Evolutionary conservation across 2,113 vertebrate species (phyloP).

Genomic region (Scartelaos histophorus): DNA sequence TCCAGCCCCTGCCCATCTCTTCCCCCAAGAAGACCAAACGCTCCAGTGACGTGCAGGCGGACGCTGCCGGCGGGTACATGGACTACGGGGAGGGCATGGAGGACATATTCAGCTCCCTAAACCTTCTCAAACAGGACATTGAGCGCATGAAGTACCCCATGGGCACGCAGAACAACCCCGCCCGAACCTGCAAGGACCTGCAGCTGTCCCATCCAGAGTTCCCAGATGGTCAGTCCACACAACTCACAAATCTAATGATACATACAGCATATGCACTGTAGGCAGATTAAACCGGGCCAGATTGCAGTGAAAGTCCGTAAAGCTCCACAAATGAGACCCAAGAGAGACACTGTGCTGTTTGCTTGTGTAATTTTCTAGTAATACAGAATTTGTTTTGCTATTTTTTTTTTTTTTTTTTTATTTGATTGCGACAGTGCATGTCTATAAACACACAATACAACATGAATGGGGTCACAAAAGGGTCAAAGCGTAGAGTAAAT

Average conservation of each 20-base stretch:
- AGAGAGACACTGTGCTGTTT: neutral
- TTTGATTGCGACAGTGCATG: no score
- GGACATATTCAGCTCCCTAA: conserved; percentile 92
- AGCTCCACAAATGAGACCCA: neutral
- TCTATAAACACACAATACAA: no score
- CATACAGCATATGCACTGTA: neutral
- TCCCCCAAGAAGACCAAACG: conserved; percentile 89
- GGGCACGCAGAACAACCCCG: conserved; percentile 93
- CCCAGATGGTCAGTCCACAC: conserved; percentile 83
- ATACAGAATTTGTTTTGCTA: neutral
- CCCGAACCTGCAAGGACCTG: conserved; percentile 94
- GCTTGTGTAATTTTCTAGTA: neutral
- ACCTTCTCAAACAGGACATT: conserved; percentile 94
- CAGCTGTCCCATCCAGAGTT: conserved; percentile 97
- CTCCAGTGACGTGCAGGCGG: conserved; percentile 84
- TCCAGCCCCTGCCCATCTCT: conserved; percentile 92
- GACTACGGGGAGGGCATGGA: conserved; percentile 96
- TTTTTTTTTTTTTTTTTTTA: no score
- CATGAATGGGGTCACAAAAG: no score
- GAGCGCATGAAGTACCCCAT: conserved; percentile 97
- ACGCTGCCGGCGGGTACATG: conserved; percentile 81
- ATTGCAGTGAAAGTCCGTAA: neutral
- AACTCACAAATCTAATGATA: neutral
- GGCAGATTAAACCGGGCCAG: neutral
- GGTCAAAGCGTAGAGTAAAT: no score